Evolutionary conservation across 2,113 vertebrate genomes (phyloP).

Genomic region (Phasianus colchicus): DNA sequence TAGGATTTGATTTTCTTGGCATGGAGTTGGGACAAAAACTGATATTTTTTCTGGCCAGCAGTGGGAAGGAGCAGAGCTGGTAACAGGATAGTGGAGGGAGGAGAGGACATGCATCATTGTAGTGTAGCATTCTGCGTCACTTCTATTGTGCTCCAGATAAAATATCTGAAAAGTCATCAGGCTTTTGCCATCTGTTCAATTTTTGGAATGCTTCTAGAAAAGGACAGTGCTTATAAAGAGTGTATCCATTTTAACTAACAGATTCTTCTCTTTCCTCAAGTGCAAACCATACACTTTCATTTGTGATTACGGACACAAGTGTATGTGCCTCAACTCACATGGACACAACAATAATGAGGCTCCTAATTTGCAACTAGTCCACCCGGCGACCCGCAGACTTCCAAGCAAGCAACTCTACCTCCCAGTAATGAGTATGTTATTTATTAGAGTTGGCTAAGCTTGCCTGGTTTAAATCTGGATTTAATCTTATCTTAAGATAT

Average conservation of each 20-base stretch:
- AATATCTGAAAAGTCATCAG: neutral
- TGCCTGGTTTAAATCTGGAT: neutral
- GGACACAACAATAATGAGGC: neutral
- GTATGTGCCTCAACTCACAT: neutral
- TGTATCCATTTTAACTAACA: neutral
- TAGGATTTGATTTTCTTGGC: neutral
- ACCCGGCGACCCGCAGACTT: neutral
- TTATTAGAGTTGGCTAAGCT: neutral
- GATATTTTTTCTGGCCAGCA: neutral
- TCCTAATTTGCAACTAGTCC: neutral
- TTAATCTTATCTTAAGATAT: conserved; percentile 4
- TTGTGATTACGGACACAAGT: neutral
- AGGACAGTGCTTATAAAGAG: neutral
- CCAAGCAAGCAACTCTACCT: neutral
- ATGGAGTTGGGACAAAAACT: neutral
- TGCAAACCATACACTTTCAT: neutral
- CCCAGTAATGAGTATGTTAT: neutral
- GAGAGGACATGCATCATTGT: neutral
- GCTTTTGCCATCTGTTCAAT: neutral
- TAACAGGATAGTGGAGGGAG: neutral
- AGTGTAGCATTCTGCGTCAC: neutral
- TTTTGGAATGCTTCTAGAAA: neutral
- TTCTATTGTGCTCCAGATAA: neutral
- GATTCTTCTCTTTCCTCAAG: neutral
- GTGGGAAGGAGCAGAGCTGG: neutral